Base-by-base conservation (phyloP, 2,888 invertebrate species). In the Eristalinus sepulchralis region DNA sequence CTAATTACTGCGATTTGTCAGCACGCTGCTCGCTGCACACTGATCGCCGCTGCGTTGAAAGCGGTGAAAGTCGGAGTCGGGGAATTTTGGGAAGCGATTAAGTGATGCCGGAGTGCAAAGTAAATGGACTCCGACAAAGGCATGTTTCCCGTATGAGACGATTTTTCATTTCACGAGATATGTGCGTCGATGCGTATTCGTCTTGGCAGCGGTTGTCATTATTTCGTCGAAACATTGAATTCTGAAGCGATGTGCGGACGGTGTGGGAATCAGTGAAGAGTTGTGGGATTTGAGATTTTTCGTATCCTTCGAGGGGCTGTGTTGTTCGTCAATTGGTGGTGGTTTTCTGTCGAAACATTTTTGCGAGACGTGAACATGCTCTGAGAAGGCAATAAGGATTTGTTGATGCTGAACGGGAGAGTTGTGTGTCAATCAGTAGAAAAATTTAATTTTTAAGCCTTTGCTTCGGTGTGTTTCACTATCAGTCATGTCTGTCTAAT, bases 1-100 rank as follows among this genome's bases (percentile, higher is more conserved):
- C 79, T 84, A 84, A 84, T 84, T 71, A 75, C 73, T 60, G 17
- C 75, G 66, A 84, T 84, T 79, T 80, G 83, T 84, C 83, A 84
- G 60, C 34, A 66, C 55, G 36, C 22, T 57, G 60, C 34, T 60
- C 55, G 36, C 22, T 57, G 27, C 0, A 24, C 27, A 27, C 27
- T 27, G 13, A n/a, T 57, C 47, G n/a, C 33, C 66, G 53, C 20
- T 47, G 27, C 13, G 22, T 63, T 64, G 31, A 17, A 47, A 67
- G 80, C 76, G 80, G 84, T 80, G 80, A 84, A 71, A 84, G 84
- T 70, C 63, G 24, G 47, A 47, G 57, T 60, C 76, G 33, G 47
- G 71, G 17, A 57, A n/a, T 27, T 76, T 80, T 72, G 57, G 62
- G 55, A 71, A 72, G 31, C 76, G 67, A 76, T 84, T 80, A 76